Base-by-base conservation (phyloP, 2,797 vertebrate species). In the Siniperca obscura region DNA sequence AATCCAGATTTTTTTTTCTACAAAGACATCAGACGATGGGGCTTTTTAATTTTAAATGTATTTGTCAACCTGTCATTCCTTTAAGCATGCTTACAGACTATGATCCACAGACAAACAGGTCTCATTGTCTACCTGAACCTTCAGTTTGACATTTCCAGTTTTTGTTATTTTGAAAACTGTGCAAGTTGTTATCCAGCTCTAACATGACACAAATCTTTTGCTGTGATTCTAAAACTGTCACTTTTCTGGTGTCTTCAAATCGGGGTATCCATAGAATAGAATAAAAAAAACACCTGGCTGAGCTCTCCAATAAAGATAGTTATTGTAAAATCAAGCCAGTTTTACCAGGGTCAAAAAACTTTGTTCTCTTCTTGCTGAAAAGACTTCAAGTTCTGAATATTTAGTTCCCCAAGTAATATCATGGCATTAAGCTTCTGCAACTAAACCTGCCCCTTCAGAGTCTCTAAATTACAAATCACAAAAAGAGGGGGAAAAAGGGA, bases 381-480 rank as follows among this genome's bases (percentile, higher is more conserved):
- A 76, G 7, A 79, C 27, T 52, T 60, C 16, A 74, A 53, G 30
- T 17, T 53, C 44, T 52, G 64, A 69, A 61, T 36, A 76, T 55
- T 62, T 40, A 62, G 66, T 74, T 74, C 17, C 38, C 60, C 22
- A 42, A 30, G 22, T 80, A 67, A 50, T 61, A 17, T 75, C 57
- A 81, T 8, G 40, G 17, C 66, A 73, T 27, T 48, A 73, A 75
- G 52, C 42, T 61, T 64, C 46, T 46, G 25, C 2, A 79, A 67
- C 34, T 64, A 72, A 85, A 84, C 34, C 62, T 60, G 42, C 25
- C 25, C 36, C 50, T 69, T 62, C 64, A 68, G 52, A 52, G 74
- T 60, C 60, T 81, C 34, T 36, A 59, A 76, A 84, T 57, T 44
- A 68, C 75, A 76, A 80, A 74, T 72, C 38, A 75, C 17, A 80